Evolutionary conservation across 2,888 invertebrate genomes (phyloP), one percentile per base, ranked within the genome.

Genomic region (Erebia epiphron): DNA sequence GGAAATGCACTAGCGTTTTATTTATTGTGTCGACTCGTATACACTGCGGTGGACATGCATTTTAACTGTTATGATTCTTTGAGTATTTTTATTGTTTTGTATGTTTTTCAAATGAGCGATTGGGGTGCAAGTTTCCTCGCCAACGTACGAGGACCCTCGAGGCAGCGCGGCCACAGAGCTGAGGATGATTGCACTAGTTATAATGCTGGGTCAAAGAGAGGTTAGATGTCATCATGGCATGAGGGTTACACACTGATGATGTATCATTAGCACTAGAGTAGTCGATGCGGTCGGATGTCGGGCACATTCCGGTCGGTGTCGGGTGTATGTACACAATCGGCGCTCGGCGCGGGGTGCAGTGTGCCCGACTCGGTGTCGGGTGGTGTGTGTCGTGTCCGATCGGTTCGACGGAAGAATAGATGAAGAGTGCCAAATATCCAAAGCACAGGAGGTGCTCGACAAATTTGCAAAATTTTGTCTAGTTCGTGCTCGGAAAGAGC

Each of bases 401-500:
- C 78, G 78, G 78, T 80, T 76, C 76, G 83, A 87, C 82, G 85
- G 83, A 87, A 81, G 79, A 80, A 86, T 83, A 89, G 86, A 89
- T 83, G 80, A 88, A 89, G 83, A 89, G 91, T 91, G 92, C 91
- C 90, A 88, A 86, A 91, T 89, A 90, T 89, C 85, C 84, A 79
- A 92, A 92, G 92, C 92, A 92, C 92, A 91, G 83, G 90, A 85
- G 89, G 92, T 92, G 91, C 90, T 91, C 83, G 87, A 88, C 80
- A 90, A 89, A 83, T 85, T 86, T 88, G 88, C 87, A 84, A 85
- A 88, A 86, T 89, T 88, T 89, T 79, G 90, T 83, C 90, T 91
- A 92, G 87, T 77, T 82, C 81, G 90, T 89, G 89, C 83, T 84
- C 80, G 79, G 83, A 85, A 84, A 83, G 79, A 85, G 88, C 84